Base-by-base conservation (phyloP, 2,113 vertebrate species). In the Thunnus maccoyii region DNA sequence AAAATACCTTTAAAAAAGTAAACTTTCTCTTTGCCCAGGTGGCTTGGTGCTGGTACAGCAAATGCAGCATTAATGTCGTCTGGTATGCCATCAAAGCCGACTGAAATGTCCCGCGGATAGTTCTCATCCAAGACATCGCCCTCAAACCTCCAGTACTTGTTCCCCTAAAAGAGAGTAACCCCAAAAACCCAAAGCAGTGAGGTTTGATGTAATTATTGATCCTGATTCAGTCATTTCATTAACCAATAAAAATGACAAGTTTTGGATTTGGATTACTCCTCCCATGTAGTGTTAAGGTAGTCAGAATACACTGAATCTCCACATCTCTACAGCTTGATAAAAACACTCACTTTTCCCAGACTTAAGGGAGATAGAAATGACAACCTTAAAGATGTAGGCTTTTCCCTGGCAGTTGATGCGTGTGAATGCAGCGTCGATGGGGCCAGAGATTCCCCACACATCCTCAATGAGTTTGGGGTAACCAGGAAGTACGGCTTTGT, bases 401-500 rank as follows among this genome's bases (percentile, higher is more conserved):
- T 99, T 99, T 63, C 98, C 98, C 86, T 99, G 96, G 83, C 98
- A 99, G 95, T 99, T 99, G 91, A 98, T 94, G 62, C 98, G 97
- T 6, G 98, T 99, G 89, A 99, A 99, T 65, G 97, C 98, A 0
- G 98, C 96, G 0, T 98, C 96, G 0, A 99, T 94, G 54, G 98
- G 98, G 0, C 98, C 98, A 16, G 95, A 58, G 0, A 99, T 96
- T n/a, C 98, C 98, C 98, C 98, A 99, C 57, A 97, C 90, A 0
- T 98, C 97, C 13, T 85, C 88, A 86, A 99, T 99, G 58, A 96
- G 96, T 78, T 97, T 99, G 76, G 98, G 98, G 87, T 97, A 97
- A 58, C 97, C 98, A 0, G 97, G 95, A 83, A 87, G 90, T 63
- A 97, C 94, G 0, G 95, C 94, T 1, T 56, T 94, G 52, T 96